These are phyloP conservation scores for Ips nitidus DNA, from an alignment of 1,140 invertebrate genomes.

Conservation along the genomic window DNA sequence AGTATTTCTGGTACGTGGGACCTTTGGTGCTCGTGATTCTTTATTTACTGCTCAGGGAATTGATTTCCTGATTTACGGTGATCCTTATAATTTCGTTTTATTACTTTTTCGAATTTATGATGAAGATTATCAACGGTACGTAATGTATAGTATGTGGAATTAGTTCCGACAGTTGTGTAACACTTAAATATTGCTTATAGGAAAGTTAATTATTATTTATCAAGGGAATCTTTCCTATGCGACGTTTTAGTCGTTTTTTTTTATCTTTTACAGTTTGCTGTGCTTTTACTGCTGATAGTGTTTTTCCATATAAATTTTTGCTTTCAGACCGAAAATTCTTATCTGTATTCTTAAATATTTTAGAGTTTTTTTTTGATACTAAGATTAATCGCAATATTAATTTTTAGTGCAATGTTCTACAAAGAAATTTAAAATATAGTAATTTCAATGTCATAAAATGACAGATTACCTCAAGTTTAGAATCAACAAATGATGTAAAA, in stretches of 20 bases:
- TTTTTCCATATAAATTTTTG: not conserved
- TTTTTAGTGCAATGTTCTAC: no score
- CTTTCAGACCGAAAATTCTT: no score
- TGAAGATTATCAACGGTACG: slow-evolving; percentile 46
- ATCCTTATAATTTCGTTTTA: slow-evolving; percentile 50
- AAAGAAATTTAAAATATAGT: no score
- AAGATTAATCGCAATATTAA: no score
- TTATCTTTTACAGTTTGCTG: not conserved
- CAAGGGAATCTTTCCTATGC: not conserved
- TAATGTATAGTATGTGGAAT: not conserved
- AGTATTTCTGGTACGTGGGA: slow-evolving; percentile 50
- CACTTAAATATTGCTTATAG: not conserved
- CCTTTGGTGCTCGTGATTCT: slow-evolving; percentile 48
- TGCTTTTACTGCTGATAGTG: not conserved
- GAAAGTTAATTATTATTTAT: not conserved
- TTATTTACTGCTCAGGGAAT: slow-evolving; percentile 49
- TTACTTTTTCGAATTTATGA: slow-evolving; percentile 48
- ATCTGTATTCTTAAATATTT: no score
- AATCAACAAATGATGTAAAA: not conserved
- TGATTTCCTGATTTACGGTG: slow-evolving; percentile 52
- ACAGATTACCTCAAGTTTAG: not conserved
- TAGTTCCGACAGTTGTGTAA: not conserved
- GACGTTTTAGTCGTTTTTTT: not conserved
- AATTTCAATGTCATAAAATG: no score
- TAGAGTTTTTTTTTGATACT: no score